A percentile compares a stretch with the other conserved stretches of the same genome.
Conservation (phyloP, 2,797 vertebrate genomes). For the Crenichthys baileyi region DNA sequence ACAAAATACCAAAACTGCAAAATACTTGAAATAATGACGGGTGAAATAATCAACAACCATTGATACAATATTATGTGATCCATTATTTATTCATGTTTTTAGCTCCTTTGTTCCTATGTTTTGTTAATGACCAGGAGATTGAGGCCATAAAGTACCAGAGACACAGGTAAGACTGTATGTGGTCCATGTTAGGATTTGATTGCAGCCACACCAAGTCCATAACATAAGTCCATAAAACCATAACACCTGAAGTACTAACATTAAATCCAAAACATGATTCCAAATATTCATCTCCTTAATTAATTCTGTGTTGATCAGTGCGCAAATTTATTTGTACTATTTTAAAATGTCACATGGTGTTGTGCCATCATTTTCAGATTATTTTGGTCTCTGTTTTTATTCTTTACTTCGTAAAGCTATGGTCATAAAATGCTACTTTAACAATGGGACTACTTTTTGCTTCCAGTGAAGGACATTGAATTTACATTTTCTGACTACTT, state of each 20-base stretch:
- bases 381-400: neutral
- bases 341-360: too few species aligned
- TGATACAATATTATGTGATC: neutral
- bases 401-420: neutral
- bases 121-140: neutral
- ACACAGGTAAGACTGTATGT: too few species aligned
- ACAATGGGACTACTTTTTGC: neutral
- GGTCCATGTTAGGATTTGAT: too few species aligned
- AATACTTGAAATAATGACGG: neutral
- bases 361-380: neutral
- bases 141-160: neutral
- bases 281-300: too few species aligned
- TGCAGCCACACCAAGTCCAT: too few species aligned
- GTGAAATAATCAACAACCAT: neutral
- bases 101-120: neutral
- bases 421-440: too few species aligned
- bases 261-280: too few species aligned
- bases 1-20: neutral
- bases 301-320: too few species aligned
- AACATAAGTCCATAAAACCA: too few species aligned
- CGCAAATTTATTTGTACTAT: too few species aligned
- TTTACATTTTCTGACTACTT: neutral
- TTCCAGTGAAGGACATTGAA: neutral
- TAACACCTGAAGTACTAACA: too few species aligned
- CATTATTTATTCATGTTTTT: neutral